Base-by-base conservation (phyloP, 2,888 invertebrate genomes). In the Barypeithes pellucidus region DNA sequence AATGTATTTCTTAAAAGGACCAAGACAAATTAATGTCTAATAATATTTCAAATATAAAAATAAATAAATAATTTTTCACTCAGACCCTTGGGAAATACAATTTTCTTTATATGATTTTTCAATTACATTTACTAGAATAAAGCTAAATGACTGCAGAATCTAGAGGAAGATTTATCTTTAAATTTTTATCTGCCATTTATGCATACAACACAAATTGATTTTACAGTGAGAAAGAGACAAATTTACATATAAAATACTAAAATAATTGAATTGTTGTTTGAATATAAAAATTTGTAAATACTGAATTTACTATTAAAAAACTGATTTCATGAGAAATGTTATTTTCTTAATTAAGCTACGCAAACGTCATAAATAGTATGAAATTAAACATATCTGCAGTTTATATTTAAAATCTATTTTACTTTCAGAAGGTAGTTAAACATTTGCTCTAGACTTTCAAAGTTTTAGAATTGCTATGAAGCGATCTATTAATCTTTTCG, bases 401-500 rank as follows among this genome's bases (percentile, higher is more conserved):
- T 29, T 29, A 29, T 29, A 8, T 29, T 29, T 29, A 29, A 29
- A 9, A 9, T 29, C 4, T 29, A 7, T 29, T 39, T 12, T n/a
- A 39, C 39, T 39, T 24, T 24, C 9, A 22, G 20, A 50, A 50
- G 5, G 22, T 50, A n/a, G 50, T n/a, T 22, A 50, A 50, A 50
- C 3, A 7, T 50, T 20, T 12, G 12, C 24, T 11, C 24, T 24
- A n/a, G 12, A 11, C 8, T 50, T 12, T n/a, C 1, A 50, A 50
- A 50, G 24, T 50, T 50, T 20, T 50, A 24, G n/a, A 50, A 50
- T n/a, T 50, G 5, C 22, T 24, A 50, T 24, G 3, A 12, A 50
- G 22, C 50, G 12, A n/a, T 50, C 50, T 50, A 22, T 50, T 50
- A 50, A 50, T 50, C 50, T 50, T 50, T 50, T 50, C 22, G 11